A percentile compares a stretch with the other conserved stretches of the same genome.
Conservation (phyloP, 2,888 invertebrate species). For the Andrena bucephala region DNA sequence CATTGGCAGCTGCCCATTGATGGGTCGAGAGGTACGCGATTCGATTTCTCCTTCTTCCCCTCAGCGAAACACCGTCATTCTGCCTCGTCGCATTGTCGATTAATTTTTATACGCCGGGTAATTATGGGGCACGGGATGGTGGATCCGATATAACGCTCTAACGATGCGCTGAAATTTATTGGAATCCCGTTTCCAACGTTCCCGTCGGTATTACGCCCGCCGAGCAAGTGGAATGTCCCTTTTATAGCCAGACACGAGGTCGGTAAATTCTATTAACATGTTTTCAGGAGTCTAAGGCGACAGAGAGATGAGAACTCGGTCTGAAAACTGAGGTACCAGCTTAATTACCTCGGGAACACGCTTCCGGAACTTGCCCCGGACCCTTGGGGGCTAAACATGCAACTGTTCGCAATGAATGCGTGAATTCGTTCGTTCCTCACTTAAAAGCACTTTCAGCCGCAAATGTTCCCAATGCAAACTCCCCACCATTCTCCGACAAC, state of each 20-base stretch:
- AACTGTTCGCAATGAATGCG: neutral
- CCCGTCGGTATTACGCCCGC: neutral
- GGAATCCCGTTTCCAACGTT: neutral
- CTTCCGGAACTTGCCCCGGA: neutral
- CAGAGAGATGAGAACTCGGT: too few species aligned
- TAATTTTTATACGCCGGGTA: conserved; percentile 46
- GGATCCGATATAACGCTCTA: conserved; percentile 10
- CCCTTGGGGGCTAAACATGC: too few species aligned
- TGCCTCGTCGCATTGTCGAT: conserved; percentile 35
- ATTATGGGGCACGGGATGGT: conserved; percentile 29
- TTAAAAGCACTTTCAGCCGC: neutral
- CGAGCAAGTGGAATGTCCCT: too few species aligned
- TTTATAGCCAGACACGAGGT: too few species aligned
- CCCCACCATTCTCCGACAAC: too few species aligned
- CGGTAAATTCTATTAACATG: too few species aligned
- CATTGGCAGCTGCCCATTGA: conserved; percentile 64
- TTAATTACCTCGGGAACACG: too few species aligned
- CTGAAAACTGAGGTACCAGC: neutral
- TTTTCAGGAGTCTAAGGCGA: too few species aligned
- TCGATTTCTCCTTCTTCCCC: conserved; percentile 15
- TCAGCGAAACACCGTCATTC: conserved; percentile 27
- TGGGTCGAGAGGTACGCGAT: conserved; percentile 25
- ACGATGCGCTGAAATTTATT: conserved; percentile 27
- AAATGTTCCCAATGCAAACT: neutral
- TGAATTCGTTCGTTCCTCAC: neutral